Base-by-base conservation (phyloP, 2,113 vertebrate genomes). In the Hypomesus transpacificus region DNA sequence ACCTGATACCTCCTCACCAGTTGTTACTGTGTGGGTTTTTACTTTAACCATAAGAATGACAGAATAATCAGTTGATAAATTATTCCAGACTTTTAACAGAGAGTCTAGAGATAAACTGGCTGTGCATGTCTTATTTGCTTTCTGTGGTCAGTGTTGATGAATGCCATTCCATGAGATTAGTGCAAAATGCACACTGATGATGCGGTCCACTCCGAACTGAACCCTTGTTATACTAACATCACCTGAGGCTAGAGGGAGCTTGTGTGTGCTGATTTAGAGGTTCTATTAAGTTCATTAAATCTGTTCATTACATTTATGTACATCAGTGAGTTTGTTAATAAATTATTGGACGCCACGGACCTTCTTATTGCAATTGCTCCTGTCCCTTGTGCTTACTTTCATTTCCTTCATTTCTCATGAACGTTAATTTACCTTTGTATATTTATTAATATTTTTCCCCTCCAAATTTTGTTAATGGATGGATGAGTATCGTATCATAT, bases 131-230 rank as follows among this genome's bases (percentile, higher is more conserved):
- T 34, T 34, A 46, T 46, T 46, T 13, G 39, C 7, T 46, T 46
- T 46, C 39, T 13, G 9, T 13, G 39, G 9, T 46, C 39, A 46
- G 39, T 11, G 13, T 46, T 46, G 7, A 2, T 46, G 39, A 46
- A 46, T 11, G 39, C 9, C 9, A 46, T n/a, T 66, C 24, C 28
- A 28, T 31, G 31, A 57, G 57, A 26, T 16, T 14, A 60, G 61
- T 70, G 21, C n/a, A 59, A 59, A 60, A 70, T 18, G 21, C 39
- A 54, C 57, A 57, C 20, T 50, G 68, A 46, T 16, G 54, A 59
- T 58, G 34, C 11, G 21, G 39, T 51, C 39, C 39, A 46, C 39
- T 46, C 2, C 39, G 2, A 46, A 46, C 39, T 46, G 39, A 46
- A 13, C 39, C 39, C 9, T 1, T 46, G 39, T 46, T 46, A 46